phyloP scores from a whole-genome alignment of 2,113 vertebrate genomes.

The Casuarius casuarius region DNA sequence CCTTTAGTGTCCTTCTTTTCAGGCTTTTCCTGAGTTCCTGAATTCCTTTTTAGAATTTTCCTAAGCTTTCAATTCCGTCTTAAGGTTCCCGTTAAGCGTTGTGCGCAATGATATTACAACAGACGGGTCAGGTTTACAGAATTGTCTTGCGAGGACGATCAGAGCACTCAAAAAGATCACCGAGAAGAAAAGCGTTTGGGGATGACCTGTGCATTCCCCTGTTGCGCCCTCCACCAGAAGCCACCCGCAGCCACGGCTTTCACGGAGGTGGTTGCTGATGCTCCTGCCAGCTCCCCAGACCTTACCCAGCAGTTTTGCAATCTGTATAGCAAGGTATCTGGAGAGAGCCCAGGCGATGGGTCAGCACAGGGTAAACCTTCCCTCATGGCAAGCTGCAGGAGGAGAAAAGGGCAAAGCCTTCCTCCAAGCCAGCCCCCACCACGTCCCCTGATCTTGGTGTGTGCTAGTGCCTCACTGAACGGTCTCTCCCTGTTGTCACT shows the following conservation, averaged over 20 bases:
- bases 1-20: neutral
- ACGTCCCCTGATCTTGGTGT: neutral
- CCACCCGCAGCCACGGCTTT: neutral
- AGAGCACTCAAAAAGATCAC: neutral
- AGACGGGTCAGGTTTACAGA: neutral
- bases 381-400: neutral
- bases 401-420: conserved; percentile 6
- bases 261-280: neutral
- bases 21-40: neutral
- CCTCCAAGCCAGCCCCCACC: neutral
- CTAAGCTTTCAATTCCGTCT: neutral
- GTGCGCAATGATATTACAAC: neutral
- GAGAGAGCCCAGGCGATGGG: neutral
- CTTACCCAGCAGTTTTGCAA: neutral
- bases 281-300: neutral
- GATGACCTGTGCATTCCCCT: neutral
- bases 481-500: neutral
- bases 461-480: conserved; percentile 24
- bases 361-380: neutral
- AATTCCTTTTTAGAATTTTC: neutral
- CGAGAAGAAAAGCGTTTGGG: neutral
- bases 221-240: neutral
- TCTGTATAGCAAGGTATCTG: neutral
- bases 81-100: neutral
- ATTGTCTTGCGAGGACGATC: neutral